Percentiles rank a stretch among this genome's conserved stretches.
These are phyloP conservation scores for Dufourea novaeangliae DNA, from an alignment of 1,140 invertebrate genomes.

Conservation along the genomic window DNA sequence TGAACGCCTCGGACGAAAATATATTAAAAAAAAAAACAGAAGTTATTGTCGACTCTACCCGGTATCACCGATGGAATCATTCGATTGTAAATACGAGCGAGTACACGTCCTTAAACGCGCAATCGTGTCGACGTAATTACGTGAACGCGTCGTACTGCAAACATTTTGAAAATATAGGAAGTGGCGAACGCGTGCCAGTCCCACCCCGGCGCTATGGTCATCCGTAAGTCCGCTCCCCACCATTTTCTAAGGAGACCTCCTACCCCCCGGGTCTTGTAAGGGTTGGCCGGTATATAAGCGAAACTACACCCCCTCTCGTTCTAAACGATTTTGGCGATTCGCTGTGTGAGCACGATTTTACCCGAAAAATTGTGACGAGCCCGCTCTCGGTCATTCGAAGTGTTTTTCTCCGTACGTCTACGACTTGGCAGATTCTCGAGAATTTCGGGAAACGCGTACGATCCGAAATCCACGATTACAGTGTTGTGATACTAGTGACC, in stretches of 20 bases:
- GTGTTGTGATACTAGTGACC: conserved; percentile 62
- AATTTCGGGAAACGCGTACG: background rate
- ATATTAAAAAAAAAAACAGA: too few relatives aligned
- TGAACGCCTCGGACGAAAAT: too few relatives aligned
- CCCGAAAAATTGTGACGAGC: background rate
- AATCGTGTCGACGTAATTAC: background rate
- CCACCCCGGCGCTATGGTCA: conserved; percentile 42
- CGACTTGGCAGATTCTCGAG: background rate
- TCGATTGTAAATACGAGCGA: background rate
- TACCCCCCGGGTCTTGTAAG: conserved; percentile 55
- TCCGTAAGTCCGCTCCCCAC: conserved; percentile 44
- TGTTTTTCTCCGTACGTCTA: background rate
- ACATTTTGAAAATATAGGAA: conserved; percentile 44
- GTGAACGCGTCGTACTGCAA: conserved; percentile 24
- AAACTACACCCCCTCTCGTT: conserved; percentile 45
- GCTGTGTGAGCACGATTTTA: background rate
- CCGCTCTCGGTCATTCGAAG: background rate
- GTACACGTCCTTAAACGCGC: background rate
- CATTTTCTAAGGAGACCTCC: conserved; percentile 49
- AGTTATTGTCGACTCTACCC: background rate
- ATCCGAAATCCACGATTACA: background rate
- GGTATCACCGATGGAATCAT: background rate
- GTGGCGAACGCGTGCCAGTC: conserved; percentile 54
- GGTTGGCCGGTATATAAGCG: conserved; percentile 67
- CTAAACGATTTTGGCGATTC: conserved; percentile 43